Evolutionary conservation across 2,797 vertebrate genomes (phyloP), one percentile per base, ranked within the genome.

Genomic region (Betta splendens): DNA sequence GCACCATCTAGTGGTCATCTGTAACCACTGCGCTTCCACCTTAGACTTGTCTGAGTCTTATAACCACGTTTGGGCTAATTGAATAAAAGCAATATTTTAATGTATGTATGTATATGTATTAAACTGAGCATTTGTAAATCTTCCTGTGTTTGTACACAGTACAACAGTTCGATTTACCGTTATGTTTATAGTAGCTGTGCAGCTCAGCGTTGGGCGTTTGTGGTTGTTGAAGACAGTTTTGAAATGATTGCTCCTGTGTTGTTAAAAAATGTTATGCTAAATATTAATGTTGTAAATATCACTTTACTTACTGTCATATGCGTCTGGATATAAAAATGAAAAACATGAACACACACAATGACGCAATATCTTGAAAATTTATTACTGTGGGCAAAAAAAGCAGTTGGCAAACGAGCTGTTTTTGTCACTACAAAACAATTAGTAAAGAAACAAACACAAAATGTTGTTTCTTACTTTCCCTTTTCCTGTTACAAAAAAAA

Each of bases 1-100:
- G 21, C 56, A 49, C 70, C 84, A 80, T 63, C 87, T 87, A 55
- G 68, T 85, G 87, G 75, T 11, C 3, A n/a, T n/a, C n/a, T n/a
- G n/a, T n/a, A n/a, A n/a, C n/a, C n/a, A n/a, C n/a, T n/a, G n/a
- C n/a, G n/a, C n/a, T n/a, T n/a, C n/a, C n/a, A n/a, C n/a, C n/a
- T n/a, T n/a, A n/a, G 4, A 25, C 7, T 25, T 25, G 7, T 4
- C 4, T 25, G 25, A 25, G 23, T 4, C 23, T 25, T 25, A 4
- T 4, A 7, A 25, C 23, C 23, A 35, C 21, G n/a, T 20, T 11
- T 18, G 1, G 6, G 12, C 3, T 22, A 12, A n/a, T 6, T 13
- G 23, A 25, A 23, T 4, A 25, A 25, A 7, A 25, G 23, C 25
- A 7, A 25, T 25, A 7, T 7, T 23, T 25, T 25, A 7, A 7